Percentiles rank a stretch among this genome's conserved stretches.
These are phyloP conservation scores for Torymus auratus DNA, from an alignment of 2,888 invertebrate genomes.

Conservation along the genomic window DNA sequence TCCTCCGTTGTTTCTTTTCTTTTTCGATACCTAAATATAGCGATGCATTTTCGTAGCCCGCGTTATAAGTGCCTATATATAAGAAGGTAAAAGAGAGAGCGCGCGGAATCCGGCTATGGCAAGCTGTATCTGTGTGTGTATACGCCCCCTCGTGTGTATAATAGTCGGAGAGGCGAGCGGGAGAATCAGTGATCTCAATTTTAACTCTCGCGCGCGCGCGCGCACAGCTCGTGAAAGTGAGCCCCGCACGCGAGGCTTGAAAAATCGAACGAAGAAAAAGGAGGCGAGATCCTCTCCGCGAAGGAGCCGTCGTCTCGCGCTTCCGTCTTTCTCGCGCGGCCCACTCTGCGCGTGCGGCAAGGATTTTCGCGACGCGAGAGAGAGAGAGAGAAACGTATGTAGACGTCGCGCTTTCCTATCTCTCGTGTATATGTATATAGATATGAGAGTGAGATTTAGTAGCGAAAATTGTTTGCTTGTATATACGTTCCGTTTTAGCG, in stretches of 20 bases:
- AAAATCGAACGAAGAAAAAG: slow-evolving; percentile 32
- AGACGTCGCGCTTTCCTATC: no score
- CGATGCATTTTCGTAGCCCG: neutral
- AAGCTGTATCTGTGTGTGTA: no score
- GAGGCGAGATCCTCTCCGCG: neutral
- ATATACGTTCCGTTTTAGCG: no score
- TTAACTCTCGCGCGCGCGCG: slow-evolving; percentile 21
- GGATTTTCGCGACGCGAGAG: no score
- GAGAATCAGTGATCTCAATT: slow-evolving; percentile 49
- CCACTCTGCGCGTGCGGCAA: no score
- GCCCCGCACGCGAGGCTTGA: neutral
- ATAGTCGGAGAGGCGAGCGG: neutral
- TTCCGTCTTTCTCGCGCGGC: neutral
- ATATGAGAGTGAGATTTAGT: no score
- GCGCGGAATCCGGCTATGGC: neutral
- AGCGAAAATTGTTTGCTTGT: no score
- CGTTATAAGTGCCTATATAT: no score
- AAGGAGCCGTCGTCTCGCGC: neutral
- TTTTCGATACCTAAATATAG: slow-evolving; percentile 16
- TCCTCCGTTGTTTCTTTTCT: neutral
- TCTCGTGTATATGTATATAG: no score
- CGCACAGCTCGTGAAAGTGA: slow-evolving; percentile 25
- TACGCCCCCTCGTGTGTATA: no score
- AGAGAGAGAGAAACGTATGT: no score
- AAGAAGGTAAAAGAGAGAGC: neutral